Percentiles rank a stretch among this genome's conserved stretches.
These are phyloP conservation scores for Telenomus remus DNA, from an alignment of 1,140 invertebrate species.

Conservation along the genomic window DNA sequence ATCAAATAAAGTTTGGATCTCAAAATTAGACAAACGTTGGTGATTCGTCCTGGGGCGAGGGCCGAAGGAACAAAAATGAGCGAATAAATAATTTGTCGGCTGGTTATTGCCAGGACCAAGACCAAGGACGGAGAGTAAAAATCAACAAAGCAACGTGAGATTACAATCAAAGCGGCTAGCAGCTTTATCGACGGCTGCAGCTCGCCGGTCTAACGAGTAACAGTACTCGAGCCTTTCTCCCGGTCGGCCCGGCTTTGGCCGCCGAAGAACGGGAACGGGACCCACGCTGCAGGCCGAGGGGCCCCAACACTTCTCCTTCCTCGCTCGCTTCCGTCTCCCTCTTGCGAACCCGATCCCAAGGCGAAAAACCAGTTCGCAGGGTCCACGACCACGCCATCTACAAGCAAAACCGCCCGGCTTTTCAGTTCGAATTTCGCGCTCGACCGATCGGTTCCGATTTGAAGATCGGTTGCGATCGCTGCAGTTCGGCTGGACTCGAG, in stretches of 20 bases:
- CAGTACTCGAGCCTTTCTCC: conserved; percentile 44
- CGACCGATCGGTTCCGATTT: not conserved
- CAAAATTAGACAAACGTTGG: too few relatives aligned
- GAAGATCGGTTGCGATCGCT: not conserved
- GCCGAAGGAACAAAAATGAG: too few relatives aligned
- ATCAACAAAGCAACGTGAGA: conserved; percentile 20
- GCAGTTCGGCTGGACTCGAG: conserved; percentile 6
- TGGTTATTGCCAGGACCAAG: not conserved
- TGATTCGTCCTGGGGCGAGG: too few relatives aligned
- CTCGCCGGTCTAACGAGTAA: conserved; percentile 30
- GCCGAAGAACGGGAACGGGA: conserved; percentile 47
- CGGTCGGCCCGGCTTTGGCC: conserved; percentile 18
- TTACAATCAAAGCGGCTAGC: conserved; percentile 35
- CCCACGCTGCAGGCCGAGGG: conserved; percentile 22
- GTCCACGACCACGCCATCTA: conserved; percentile 21
- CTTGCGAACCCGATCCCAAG: conserved; percentile 3
- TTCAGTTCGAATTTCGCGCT: conserved; percentile 36
- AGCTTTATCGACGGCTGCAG: conserved; percentile 29
- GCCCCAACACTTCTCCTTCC: not conserved
- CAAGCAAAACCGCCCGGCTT: conserved; percentile 27
- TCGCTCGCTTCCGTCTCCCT: not conserved
- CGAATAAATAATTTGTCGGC: not conserved
- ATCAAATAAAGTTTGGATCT: too few relatives aligned
- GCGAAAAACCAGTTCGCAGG: conserved; percentile 19
- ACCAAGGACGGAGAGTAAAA: conserved; percentile 1